Base-by-base conservation (phyloP, 2,888 invertebrate genomes). In the Campopleginae sp. region DNA sequence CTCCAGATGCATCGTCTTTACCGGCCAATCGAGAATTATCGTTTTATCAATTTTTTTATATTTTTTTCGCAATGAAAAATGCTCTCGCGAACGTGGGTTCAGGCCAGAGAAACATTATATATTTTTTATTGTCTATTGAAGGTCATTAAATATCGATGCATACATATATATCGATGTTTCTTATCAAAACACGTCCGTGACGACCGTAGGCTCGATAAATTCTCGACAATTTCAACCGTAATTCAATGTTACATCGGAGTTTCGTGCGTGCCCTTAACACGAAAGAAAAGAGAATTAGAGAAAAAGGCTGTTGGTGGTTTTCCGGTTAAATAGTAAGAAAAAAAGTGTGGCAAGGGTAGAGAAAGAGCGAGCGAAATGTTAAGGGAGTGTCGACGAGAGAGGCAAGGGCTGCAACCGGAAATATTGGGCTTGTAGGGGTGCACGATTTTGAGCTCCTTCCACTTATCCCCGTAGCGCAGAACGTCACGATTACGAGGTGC, bases 281-380 rank as follows among this genome's bases (percentile, higher is more conserved):
- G 70, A 19, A 79, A 48, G 79, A 17, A 17, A 33, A 42, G 51
- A 44, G 70, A 44, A 44, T 79, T 42, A 63, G 75, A 71, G 17
- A 70, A 78, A 78, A 70, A 68, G 31, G 46, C 38, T 27, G 12
- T 63, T 71, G 17, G 71, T 86, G 89, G 87, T 90, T 91, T 89
- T 90, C 89, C 88, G 86, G 84, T 82, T 82, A 86, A 86, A 87
- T 85, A 89, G 81, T 82, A 74, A 68, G 84, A 84, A 86, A 74
- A 85, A 86, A 86, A 83, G 87, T 79, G 87, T 79, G 6, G 27
- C 23, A 77, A 86, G 86, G 78, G 78, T 77, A 80, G 80, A 74
- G 51, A 65, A 78, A 46, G 72, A 80, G 74, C 80, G 80, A 70
- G 71, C 80, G 31, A 81, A 81, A 79, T 46, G 58, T 66, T 65